These are phyloP conservation scores for Chaetoderma sp. DNA, from an alignment of 2,888 invertebrate species.

Conservation along the genomic window DNA sequence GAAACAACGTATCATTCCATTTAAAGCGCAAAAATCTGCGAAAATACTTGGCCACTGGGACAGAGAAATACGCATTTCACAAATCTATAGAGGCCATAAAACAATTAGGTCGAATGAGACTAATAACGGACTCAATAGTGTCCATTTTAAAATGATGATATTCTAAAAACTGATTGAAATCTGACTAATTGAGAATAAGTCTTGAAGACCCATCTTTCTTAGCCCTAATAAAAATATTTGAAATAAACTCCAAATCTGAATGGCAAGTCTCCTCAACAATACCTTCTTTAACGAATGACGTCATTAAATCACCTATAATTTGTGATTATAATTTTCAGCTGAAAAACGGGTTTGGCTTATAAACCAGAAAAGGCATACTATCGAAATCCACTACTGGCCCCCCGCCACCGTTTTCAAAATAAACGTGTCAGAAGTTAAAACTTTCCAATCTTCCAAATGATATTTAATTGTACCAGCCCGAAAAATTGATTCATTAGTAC, in stretches of 20 bases:
- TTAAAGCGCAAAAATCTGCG: constrained; percentile 4
- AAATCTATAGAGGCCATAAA: constrained; percentile 12
- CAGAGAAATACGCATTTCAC: constrained; percentile 12
- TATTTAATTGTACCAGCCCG: no score
- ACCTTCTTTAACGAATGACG: no score
- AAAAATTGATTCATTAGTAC: no score
- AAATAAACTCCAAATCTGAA: neutral
- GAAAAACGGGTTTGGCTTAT: no score
- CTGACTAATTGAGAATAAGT: constrained; percentile 8
- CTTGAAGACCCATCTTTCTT: neutral
- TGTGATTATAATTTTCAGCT: no score
- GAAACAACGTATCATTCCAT: constrained; percentile 7
- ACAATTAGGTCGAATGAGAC: neutral
- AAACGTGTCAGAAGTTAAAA: no score
- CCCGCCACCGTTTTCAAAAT: no score
- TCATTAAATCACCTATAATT: no score
- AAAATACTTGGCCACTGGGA: neutral
- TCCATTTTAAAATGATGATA: constrained; percentile 19
- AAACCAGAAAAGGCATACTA: no score
- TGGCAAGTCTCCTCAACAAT: neutral
- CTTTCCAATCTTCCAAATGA: no score
- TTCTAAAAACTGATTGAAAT: constrained; percentile 1
- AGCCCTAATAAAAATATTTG: constrained; percentile 7
- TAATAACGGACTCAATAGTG: neutral
- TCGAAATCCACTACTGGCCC: no score